Evolutionary conservation across 2,888 invertebrate species (phyloP).

Genomic region (Anoncus sp.): DNA sequence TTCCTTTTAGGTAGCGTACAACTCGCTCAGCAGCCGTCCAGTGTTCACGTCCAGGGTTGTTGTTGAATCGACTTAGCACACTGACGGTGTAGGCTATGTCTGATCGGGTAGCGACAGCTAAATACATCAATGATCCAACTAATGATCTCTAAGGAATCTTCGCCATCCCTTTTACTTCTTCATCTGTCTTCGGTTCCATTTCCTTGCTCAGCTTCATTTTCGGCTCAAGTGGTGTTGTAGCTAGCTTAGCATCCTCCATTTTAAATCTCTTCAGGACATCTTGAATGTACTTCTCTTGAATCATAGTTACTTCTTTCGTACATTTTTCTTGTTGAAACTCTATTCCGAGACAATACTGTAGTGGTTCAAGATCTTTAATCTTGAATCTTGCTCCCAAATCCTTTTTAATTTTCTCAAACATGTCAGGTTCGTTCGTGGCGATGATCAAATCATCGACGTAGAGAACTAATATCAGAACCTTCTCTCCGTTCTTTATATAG

Average conservation of each 20-base stretch:
- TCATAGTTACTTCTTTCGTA: not conserved
- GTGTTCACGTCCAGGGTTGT: conserved; percentile 53
- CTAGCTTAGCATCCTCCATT: conserved; percentile 23
- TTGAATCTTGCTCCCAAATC: conserved; percentile 33
- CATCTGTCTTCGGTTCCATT: not conserved
- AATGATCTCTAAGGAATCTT: conserved; percentile 52
- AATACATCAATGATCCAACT: conserved; percentile 65
- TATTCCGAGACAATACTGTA: conserved; percentile 52
- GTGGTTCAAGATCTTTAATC: conserved; percentile 48
- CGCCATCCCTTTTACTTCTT: not conserved
- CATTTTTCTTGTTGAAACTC: conserved; percentile 25
- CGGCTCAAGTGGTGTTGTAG: conserved; percentile 20
- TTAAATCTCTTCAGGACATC: conserved; percentile 16
- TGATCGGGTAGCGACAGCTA: conserved; percentile 61
- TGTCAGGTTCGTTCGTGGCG: conserved; percentile 1
- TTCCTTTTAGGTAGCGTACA: conserved; percentile 72
- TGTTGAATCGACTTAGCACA: conserved; percentile 60
- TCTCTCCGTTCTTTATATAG: conserved; percentile 4
- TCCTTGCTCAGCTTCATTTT: conserved; percentile 14
- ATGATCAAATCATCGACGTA: conserved; percentile 60
- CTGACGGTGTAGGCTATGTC: conserved; percentile 65
- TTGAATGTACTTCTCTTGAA: conserved; percentile 17
- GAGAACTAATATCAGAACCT: conserved; percentile 19
- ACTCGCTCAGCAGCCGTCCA: conserved; percentile 74
- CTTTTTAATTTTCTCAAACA: conserved; percentile 5